phyloP scores from a whole-genome alignment of 2,888 invertebrate species.

The Crocallis elinguaria region DNA sequence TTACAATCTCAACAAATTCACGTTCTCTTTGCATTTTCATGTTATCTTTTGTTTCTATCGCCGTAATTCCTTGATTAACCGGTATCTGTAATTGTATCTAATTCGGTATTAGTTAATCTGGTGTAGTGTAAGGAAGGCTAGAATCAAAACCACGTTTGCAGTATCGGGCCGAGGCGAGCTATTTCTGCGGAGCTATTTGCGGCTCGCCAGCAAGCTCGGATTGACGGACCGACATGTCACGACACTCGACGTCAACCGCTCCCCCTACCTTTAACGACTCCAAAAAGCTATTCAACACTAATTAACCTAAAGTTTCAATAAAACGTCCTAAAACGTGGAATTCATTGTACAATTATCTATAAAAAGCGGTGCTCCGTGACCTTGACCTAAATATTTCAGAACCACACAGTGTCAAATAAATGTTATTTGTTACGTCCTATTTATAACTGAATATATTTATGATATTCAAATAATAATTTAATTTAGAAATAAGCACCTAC shows the following conservation, averaged over 20 bases:
- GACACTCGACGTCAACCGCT: conserved; percentile 63
- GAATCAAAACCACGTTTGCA: conserved; percentile 80
- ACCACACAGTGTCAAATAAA: conserved; percentile 40
- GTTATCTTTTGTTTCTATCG: conserved; percentile 23
- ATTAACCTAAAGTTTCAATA: conserved; percentile 16
- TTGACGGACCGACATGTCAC: conserved; percentile 83
- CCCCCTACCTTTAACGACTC: conserved; percentile 61
- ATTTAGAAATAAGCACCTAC: conserved; percentile 12
- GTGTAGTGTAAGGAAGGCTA: conserved; percentile 61
- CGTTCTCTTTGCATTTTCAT: conserved; percentile 26
- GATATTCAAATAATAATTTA: conserved; percentile 13
- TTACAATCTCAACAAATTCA: conserved; percentile 32
- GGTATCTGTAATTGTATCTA: conserved; percentile 20
- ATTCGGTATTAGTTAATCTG: conserved; percentile 47
- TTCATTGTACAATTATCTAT: conserved; percentile 23
- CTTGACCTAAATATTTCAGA: conserved; percentile 77
- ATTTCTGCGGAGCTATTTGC: conserved; percentile 79
- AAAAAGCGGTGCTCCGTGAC: conserved; percentile 60
- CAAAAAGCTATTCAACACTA: conserved; percentile 50
- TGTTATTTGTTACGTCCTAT: conserved; percentile 49
- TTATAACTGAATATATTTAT: conserved; percentile 41
- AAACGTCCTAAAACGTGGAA: conserved; percentile 2
- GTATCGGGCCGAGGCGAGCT: conserved; percentile 80
- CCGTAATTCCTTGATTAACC: conserved; percentile 7
- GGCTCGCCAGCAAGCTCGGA: conserved; percentile 80